A percentile compares a stretch with the other conserved stretches of the same genome.
Conservation (phyloP, 2,888 invertebrate genomes). For the Patella depressa region DNA sequence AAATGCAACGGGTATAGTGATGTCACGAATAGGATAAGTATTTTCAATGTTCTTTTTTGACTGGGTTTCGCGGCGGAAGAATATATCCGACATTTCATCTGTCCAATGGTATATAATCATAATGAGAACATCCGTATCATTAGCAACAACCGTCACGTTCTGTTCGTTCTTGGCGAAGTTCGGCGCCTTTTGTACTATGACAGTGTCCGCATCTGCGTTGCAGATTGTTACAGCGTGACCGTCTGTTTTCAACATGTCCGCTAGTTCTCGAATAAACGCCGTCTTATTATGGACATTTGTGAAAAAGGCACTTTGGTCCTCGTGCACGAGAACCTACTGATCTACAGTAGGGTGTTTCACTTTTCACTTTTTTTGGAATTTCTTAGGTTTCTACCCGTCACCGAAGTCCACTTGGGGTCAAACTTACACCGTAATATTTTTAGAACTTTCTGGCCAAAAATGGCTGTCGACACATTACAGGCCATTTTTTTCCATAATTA, state of each 20-base stretch:
- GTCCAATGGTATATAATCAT: background rate
- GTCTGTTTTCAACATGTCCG: background rate
- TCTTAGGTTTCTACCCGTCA: too few relatives aligned
- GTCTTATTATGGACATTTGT: too few relatives aligned
- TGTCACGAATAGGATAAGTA: background rate
- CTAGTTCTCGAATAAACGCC: too few relatives aligned
- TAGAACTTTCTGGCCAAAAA: too few relatives aligned
- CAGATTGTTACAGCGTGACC: background rate
- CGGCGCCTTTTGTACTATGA: background rate
- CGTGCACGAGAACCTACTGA: too few relatives aligned
- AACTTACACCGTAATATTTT: too few relatives aligned
- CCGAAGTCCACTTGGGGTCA: too few relatives aligned
- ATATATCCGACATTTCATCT: conserved; percentile 3
- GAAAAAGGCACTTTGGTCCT: too few relatives aligned
- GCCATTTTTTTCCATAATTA: too few relatives aligned
- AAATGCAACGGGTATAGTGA: background rate
- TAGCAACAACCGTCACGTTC: conserved; percentile 1
- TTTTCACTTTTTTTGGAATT: too few relatives aligned
- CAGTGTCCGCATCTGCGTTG: background rate
- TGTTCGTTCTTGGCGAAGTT: background rate
- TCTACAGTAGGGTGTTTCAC: too few relatives aligned
- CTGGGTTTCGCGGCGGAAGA: background rate
- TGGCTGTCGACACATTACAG: too few relatives aligned
- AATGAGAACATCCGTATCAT: conserved; percentile 4
- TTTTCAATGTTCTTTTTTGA: background rate